These are phyloP conservation scores for Dastarcus helophoroides DNA, from an alignment of 2,888 invertebrate genomes.

Conservation along the genomic window DNA sequence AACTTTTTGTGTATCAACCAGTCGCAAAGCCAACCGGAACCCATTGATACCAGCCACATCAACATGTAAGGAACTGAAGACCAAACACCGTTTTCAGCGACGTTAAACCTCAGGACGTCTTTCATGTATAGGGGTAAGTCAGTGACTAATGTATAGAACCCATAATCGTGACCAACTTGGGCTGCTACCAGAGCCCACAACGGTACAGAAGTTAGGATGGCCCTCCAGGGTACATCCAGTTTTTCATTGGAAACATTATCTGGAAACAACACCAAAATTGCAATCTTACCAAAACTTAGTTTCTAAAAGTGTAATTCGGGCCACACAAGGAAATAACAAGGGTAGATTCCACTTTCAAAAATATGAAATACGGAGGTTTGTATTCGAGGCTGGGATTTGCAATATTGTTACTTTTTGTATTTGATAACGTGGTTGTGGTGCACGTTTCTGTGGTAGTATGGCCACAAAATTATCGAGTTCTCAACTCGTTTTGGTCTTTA, in stretches of 20 bases:
- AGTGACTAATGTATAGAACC: slow-evolving; percentile 59
- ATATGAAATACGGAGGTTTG: too few relatives aligned
- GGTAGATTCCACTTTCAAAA: too few relatives aligned
- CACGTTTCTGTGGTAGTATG: too few relatives aligned
- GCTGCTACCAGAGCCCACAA: slow-evolving; percentile 66
- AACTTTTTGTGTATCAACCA: slow-evolving; percentile 47
- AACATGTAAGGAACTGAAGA: slow-evolving; percentile 52
- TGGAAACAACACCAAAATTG: too few relatives aligned
- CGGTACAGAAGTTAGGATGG: slow-evolving; percentile 56
- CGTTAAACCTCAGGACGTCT: slow-evolving; percentile 50
- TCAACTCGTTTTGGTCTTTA: too few relatives aligned
- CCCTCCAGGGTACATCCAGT: slow-evolving; percentile 54
- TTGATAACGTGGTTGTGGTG: too few relatives aligned
- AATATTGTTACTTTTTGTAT: too few relatives aligned
- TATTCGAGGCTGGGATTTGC: too few relatives aligned
- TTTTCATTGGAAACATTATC: slow-evolving; percentile 17
- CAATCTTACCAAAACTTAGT: too few relatives aligned
- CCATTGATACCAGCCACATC: slow-evolving; percentile 52
- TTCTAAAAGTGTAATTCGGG: too few relatives aligned
- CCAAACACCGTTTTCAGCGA: slow-evolving; percentile 47
- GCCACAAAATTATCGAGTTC: too few relatives aligned
- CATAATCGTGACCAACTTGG: slow-evolving; percentile 61
- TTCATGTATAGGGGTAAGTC: slow-evolving; percentile 59
- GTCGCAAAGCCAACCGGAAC: slow-evolving; percentile 54
- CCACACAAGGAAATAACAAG: too few relatives aligned